Base-by-base conservation (phyloP, 2,113 vertebrate genomes). In the Poeciliopsis retropinna region DNA sequence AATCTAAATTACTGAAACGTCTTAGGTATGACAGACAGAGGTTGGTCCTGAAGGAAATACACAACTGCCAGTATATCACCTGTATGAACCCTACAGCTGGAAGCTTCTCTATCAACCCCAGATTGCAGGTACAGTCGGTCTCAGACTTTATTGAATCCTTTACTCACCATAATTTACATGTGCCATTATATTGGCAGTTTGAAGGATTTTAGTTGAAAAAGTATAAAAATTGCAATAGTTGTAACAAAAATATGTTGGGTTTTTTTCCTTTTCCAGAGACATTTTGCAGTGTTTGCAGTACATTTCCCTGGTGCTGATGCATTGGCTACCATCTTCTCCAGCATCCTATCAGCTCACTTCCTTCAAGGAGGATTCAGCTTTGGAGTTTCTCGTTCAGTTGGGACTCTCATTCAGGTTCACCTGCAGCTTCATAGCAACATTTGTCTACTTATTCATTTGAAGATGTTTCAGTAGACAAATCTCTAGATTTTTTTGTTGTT, bases 21-120 rank as follows among this genome's bases (percentile, higher is more conserved):
- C 94, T 86, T 92, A 99, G 98, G 98, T 99, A 98, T 94, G 98
- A 99, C 95, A 96, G 97, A 91, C 96, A 97, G 91, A 97, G 95
- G 89, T 92, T 94, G 76, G 92, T 93, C 71, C 91, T 97, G 91
- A 99, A 99, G 94, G 97, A 97, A 93, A 95, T 97, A 77, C 95
- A 96, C 90, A 96, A 96, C 93, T 97, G 97, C 92, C 96, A 96
- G 92, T 93, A 91, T 77, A 95, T 96, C 93, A 97, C 96, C 91
- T 95, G 96, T 88, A 95, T 97, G 97, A 98, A 97, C 94, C 96
- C 96, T 86, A 95, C 96, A 65, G 96, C 95, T 91, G 96, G 96
- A 92, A 97, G 95, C 93, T 98, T 98, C 92, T 97, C 96, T 72
- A 95, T 97, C 88, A 95, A 97, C 94, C 96, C 94, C 88, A 93